Conservation (phyloP, 1,140 invertebrate species). For the Apocrypta bakeri region DNA sequence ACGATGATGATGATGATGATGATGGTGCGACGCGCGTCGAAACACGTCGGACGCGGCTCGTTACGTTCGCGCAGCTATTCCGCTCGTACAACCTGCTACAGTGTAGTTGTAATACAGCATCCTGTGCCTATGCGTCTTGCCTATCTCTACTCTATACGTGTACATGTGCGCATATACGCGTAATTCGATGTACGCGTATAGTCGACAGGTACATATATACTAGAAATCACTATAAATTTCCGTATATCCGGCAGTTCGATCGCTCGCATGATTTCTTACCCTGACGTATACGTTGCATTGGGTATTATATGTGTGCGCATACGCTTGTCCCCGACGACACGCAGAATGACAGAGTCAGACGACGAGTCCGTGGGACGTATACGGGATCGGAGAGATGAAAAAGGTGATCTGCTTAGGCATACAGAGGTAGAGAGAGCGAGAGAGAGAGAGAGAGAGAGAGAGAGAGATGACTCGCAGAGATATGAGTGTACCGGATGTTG, state of each 20-base stretch:
- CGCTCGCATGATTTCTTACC: conserved; percentile 27
- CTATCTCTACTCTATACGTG: not conserved
- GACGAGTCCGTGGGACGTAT: not conserved
- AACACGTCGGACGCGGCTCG: conserved; percentile 13
- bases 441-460: too few species aligned
- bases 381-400: not conserved
- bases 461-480: not conserved
- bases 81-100: not conserved
- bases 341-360: not conserved
- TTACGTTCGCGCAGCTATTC: not conserved
- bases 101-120: not conserved
- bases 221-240: conserved; percentile 31
- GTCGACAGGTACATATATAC: not conserved
- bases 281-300: not conserved
- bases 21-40: not conserved
- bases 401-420: not conserved
- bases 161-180: not conserved
- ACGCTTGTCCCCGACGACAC: not conserved
- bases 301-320: not conserved
- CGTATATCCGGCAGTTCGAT: conserved; percentile 37
- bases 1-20: conserved; percentile 9
- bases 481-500: not conserved
- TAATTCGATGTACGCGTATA: not conserved
- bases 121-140: not conserved
- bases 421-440: too few species aligned